These are phyloP conservation scores for Syngnathus typhle DNA, from an alignment of 2,113 vertebrate species.

Conservation along the genomic window DNA sequence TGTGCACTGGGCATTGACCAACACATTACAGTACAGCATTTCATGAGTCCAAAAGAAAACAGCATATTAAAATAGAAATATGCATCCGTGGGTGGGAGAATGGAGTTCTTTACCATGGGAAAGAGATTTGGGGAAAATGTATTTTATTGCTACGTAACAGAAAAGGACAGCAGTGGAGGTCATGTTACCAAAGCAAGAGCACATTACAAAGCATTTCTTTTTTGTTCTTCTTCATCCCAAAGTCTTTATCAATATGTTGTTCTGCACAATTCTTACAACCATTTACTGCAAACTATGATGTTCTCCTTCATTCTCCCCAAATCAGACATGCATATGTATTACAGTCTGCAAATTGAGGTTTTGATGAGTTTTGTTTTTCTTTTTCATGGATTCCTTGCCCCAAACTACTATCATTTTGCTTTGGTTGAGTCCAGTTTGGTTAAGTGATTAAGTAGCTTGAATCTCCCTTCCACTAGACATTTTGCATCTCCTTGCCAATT, in stretches of 20 bases:
- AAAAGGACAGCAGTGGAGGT: constrained; percentile 49
- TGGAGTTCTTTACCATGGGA: constrained; percentile 70
- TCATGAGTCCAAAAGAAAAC: constrained; percentile 52
- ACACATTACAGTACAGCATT: constrained; percentile 46
- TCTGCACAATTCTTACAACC: constrained; percentile 30
- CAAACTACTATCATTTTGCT: constrained; percentile 58
- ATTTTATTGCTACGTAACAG: constrained; percentile 42
- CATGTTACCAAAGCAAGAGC: constrained; percentile 38
- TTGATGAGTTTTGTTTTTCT: constrained; percentile 1
- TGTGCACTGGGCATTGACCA: constrained; percentile 39
- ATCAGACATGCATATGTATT: constrained; percentile 42
- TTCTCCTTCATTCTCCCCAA: constrained; percentile 26
- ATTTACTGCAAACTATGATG: constrained; percentile 23
- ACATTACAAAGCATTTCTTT: background rate
- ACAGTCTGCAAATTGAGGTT: constrained; percentile 39
- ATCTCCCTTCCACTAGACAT: constrained; percentile 75
- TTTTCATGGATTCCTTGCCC: constrained; percentile 40
- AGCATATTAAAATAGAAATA: constrained; percentile 69
- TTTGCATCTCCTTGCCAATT: constrained; percentile 99
- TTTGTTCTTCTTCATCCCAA: too few relatives aligned
- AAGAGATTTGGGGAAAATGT: constrained; percentile 69
- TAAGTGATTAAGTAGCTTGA: constrained; percentile 26
- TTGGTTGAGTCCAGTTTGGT: constrained; percentile 60
- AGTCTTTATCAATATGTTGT: constrained; percentile 13
- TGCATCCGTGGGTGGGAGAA: constrained; percentile 57